Evolutionary conservation across 2,113 vertebrate species (phyloP), one percentile per base, ranked within the genome.

Genomic region (Poeciliopsis turrubarensis): DNA sequence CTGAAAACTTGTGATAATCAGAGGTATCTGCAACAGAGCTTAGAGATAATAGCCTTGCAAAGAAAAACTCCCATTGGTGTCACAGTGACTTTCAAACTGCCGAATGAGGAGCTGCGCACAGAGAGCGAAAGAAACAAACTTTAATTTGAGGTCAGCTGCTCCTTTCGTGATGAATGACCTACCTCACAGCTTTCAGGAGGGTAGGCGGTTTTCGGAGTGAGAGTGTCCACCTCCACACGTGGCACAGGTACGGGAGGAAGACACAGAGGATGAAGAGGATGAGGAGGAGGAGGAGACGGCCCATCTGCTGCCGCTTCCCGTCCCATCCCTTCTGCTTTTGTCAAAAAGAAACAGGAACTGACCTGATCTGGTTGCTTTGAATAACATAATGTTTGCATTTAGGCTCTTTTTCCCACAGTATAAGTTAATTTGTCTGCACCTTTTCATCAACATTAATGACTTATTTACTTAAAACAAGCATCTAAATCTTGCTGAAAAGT

Each of bases 211-310:
- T 57, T 74, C 15, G 5, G 62, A 57, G 62, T 37, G 61, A 7
- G 13, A 10, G 68, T 51, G 81, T 89, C 89, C 83, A 83, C 88
- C 79, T 88, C 88, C 90, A 89, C 92, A 89, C 88, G 87, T 90
- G 88, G 83, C 72, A 44, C 80, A 81, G 71, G 31, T 74, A 65
- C n/a, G 70, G 60, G 77, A 78, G 65, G 51, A 81, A 51, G 73
- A 66, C 72, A 67, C 25, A 51, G 31, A 54, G 71, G 39, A 41
- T 15, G 76, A 34, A 34, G 34, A 84, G 34, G 76, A 30, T 30
- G 30, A 79, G 4, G 76, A 85, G 67, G 66, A 81, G 75, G 85
- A 79, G 79, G 80, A 84, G 84, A 84, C 41, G 65, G 77, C 83
- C 90, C 91, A 91, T 88, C 91, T 93, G 90, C 86, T 89, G 78